A percentile compares a stretch with the other conserved stretches of the same genome.
Conservation (phyloP, 2,888 invertebrate genomes). For the Ernsta delagoae region DNA sequence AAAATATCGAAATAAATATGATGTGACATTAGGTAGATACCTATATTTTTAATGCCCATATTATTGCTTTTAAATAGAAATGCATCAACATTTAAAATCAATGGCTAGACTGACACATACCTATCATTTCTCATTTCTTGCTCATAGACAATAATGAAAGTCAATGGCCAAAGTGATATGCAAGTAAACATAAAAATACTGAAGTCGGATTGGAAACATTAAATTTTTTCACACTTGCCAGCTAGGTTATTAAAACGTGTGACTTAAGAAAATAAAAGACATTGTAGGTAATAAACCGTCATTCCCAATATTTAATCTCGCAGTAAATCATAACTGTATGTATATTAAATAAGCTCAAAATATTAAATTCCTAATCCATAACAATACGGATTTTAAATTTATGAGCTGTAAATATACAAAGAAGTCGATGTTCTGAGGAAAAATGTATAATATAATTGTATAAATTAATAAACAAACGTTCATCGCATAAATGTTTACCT, state of each 20-base stretch:
- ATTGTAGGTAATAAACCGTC: slow-evolving; percentile 16
- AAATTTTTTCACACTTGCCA: neutral
- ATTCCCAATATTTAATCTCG: slow-evolving; percentile 12
- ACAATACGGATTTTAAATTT: slow-evolving; percentile 33
- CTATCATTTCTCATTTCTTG: no score
- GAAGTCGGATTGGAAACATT: no score
- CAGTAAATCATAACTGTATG: slow-evolving; percentile 24
- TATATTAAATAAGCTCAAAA: no score
- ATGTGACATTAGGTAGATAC: no score
- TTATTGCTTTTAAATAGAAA: no score
- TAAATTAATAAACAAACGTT: slow-evolving; percentile 22
- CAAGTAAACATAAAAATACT: no score
- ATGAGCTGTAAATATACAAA: slow-evolving; percentile 37
- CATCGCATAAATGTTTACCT: neutral
- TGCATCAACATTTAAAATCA: no score
- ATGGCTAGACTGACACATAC: no score
- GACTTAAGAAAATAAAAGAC: slow-evolving; percentile 27
- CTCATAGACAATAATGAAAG: no score
- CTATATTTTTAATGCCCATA: no score
- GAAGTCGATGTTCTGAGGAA: slow-evolving; percentile 17
- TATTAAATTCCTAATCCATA: slow-evolving; percentile 23
- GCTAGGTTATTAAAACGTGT: neutral
- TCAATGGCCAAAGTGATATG: no score
- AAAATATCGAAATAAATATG: no score
- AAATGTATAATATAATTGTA: slow-evolving; percentile 21